phyloP scores from a whole-genome alignment of 1,140 invertebrate genomes.

The Bombus waltoni region DNA sequence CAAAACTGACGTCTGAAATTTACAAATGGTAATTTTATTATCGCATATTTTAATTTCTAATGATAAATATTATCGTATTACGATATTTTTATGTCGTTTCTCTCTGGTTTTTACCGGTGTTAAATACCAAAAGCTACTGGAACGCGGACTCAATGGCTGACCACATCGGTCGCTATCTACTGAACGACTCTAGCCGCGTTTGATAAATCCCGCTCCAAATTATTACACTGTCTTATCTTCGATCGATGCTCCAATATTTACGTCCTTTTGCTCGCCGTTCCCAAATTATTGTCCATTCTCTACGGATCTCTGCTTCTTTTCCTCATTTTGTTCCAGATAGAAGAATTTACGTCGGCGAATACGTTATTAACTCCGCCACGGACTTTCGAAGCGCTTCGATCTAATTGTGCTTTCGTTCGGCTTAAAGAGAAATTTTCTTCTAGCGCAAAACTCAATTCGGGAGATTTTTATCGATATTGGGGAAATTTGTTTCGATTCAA shows the following conservation, averaged over 20 bases:
- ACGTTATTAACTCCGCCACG: neutral
- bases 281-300: neutral
- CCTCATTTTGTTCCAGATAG: neutral
- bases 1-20: no score
- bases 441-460: neutral
- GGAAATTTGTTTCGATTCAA: neutral
- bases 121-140: neutral
- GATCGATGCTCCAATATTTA: neutral
- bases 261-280: neutral
- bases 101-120: neutral
- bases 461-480: neutral
- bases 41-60: no score
- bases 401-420: neutral
- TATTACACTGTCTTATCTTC: constrained; percentile 5
- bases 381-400: neutral
- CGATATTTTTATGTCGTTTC: neutral
- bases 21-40: no score
- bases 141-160: neutral
- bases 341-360: neutral
- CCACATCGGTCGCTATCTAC: constrained; percentile 24
- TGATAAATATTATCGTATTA: neutral
- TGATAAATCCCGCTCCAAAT: constrained; percentile 26
- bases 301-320: neutral
- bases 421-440: neutral
- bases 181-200: neutral